Evolutionary conservation across 2,113 vertebrate species (phyloP), one percentile per base, ranked within the genome.

Genomic region (Promerops cafer): DNA sequence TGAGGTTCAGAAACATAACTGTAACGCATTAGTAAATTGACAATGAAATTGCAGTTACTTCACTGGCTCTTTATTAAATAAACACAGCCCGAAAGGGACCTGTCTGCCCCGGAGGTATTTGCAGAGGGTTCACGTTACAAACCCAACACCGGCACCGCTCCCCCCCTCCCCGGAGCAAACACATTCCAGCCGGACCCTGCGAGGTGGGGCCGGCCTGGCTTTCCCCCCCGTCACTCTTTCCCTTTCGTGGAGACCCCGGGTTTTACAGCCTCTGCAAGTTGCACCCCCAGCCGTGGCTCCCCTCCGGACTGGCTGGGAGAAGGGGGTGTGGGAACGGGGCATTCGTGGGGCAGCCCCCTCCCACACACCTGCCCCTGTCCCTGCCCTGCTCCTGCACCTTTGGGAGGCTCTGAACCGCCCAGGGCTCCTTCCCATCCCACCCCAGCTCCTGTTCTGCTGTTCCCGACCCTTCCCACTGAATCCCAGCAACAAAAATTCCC

Each of bases 1-100:
- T 96, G 98, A 98, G 97, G 97, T 96, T 98, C 96, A 97, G 98
- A 97, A 95, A 96, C 97, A 97, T 97, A 97, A 98, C 94, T 97
- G 97, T 56, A 95, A 98, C 94, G 95, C 97, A 95, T 89, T 94
- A 97, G 97, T 94, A 96, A 98, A 98, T 97, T 91, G 94, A 97
- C 96, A 97, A 93, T 96, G 97, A 98, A 97, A 98, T 96, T 95
- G 97, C 91, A 97, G 96, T 97, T 96, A 97, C 97, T 97, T 94
- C 88, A 91, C 91, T 94, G 90, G 94, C 96, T 97, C 95, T 97
- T 97, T 96, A 97, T 97, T 98, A 97, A 97, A 97, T 97, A 98
- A 97, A 98, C 97, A 97, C 95, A 92, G 94, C 90, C 96, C 95
- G 91, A 92, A 74, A 90, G 77, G 93, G 89, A 95, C 87, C 95